Base-by-base conservation (phyloP, 1,140 invertebrate genomes). In the Zaprionus ghesquierei region DNA sequence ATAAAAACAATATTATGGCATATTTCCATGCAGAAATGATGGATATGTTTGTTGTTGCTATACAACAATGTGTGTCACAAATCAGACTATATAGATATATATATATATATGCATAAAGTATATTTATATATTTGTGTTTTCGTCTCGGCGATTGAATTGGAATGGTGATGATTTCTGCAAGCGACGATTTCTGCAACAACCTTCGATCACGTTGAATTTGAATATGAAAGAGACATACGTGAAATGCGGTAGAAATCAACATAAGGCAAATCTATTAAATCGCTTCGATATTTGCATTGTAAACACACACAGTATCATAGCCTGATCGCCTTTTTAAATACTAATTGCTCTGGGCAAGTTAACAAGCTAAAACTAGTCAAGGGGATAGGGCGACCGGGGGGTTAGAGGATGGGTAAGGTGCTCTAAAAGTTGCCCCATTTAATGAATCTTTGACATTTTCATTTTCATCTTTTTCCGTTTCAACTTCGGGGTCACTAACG, bases 401-500 rank as follows among this genome's bases (percentile, higher is more conserved):
- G 6, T 33, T n/a, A n/a, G n/a, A n/a, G n/a, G n/a, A n/a, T n/a
- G n/a, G n/a, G n/a, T n/a, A n/a, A n/a, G 31, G 31, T 33, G 31
- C 10, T 12, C 61, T 61, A 25, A 41, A 71, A 64, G 54, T 71
- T 29, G 54, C 38, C 18, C 25, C 8, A 29, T 31, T 44, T 61
- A 72, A 81, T 81, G 78, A 49, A 64, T 69, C 78, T 80, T 62
- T 80, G 78, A 65, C 78, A 58, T 80, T 80, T 80, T 66, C 69
- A 75, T 73, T 75, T 76, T 64, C 77, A 79, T 71, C 75, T 80
- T 78, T 73, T 79, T 77, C 53, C 76, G 74, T 79, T 79, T 79
- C 44, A 61, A 79, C 64, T 58, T 70, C 31, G 27, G 35, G 49
- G 20, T 64, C 9, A 65, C 25, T 54, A 46, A 20, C 41, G 55